Base-by-base conservation (phyloP, 2,113 vertebrate species). In the Myxocyprinus asiaticus region DNA sequence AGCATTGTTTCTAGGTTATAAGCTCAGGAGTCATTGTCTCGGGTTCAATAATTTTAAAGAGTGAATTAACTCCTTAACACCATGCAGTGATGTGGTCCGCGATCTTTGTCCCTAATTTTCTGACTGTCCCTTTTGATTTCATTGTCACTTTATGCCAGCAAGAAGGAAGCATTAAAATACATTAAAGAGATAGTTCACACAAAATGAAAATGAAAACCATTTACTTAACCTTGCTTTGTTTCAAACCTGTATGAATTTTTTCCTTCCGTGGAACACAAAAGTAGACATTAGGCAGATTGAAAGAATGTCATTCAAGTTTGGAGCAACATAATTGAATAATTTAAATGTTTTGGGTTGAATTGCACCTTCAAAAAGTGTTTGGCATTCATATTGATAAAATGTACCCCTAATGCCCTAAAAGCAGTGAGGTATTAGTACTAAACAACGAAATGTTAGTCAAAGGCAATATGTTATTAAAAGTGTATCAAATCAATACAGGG, bases 1-100 rank as follows among this genome's bases (percentile, higher is more conserved):
- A 85, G 67, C 80, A 89, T 91, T 91, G 90, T 89, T 87, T 89
- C 84, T 84, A 81, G 68, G 84, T 84, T 84, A 74, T 82, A 87
- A 84, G 87, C 87, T 88, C 78, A 86, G 79, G 79, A 72, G 85
- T 83, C 79, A 69, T 77, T 74, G 78, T 82, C 75, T 74, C 76
- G 79, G 81, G 84, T 87, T 87, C 81, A 83, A 4, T 69, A 61
- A 81, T 65, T 90, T 88, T 86, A 88, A 87, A 81, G 70, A 81
- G 66, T 55, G 56, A 70, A 69, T 90, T 87, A 88, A 89, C 86
- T 80, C 58, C 85, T 48, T 59, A 14, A 7, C 44, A 58, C 79
- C 71, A 44, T 72, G 48, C n/a, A 71, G 58, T 15, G 15, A 76
- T 70, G 64, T 53, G 63, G 69, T 64, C 81, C 50, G 44, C 5